Conservation (phyloP, 2,797 vertebrate species). For the Phataginus tricuspis region DNA sequence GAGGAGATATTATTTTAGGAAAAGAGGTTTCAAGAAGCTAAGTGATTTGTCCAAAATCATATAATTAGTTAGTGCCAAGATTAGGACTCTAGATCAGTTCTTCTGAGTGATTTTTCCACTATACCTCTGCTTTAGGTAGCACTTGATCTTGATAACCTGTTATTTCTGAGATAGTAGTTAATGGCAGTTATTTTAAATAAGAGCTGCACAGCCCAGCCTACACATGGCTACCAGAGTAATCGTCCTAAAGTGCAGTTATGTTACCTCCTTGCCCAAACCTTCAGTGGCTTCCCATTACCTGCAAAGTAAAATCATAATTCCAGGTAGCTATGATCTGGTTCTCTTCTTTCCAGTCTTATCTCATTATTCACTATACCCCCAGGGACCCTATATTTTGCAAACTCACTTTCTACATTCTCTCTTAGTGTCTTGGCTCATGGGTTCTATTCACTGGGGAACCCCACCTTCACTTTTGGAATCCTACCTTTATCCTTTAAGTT, state of each 20-base stretch:
- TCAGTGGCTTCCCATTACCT: background rate
- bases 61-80: background rate
- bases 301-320: background rate
- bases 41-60: background rate
- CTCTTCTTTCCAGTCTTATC: background rate
- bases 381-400: background rate
- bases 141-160: background rate
- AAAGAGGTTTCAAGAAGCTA: background rate
- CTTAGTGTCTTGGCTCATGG: background rate
- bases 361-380: background rate
- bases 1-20: background rate
- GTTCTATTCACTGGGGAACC: background rate
- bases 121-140: background rate
- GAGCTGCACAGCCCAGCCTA: background rate
- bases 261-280: background rate
- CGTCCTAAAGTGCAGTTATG: background rate
- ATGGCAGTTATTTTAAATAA: slow-evolving; percentile 2
- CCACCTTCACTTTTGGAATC: background rate
- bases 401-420: background rate
- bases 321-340: background rate
- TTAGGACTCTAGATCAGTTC: background rate
- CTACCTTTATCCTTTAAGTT: background rate
- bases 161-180: background rate
- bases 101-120: slow-evolving; percentile 2
- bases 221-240: background rate